These are phyloP conservation scores for Lagria hirta DNA, from an alignment of 2,888 invertebrate species.

Conservation along the genomic window DNA sequence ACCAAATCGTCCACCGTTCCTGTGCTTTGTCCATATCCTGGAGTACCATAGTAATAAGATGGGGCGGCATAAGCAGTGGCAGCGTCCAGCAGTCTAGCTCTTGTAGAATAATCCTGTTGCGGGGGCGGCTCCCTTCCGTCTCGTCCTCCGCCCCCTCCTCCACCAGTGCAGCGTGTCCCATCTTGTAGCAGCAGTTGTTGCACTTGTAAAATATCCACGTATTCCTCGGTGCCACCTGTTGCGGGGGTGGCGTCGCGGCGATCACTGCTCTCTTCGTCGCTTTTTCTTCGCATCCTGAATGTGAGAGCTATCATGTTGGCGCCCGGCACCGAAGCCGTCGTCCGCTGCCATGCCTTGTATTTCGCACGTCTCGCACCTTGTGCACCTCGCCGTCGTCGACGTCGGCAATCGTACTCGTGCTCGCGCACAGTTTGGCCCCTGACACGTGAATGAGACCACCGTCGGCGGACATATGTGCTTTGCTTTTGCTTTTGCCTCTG, in stretches of 20 bases:
- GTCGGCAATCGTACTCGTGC: conserved; percentile 39
- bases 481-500: too few relatives aligned
- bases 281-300: conserved; percentile 78
- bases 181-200: conserved; percentile 73
- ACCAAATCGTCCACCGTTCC: conserved; percentile 74
- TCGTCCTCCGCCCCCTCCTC: conserved; percentile 35
- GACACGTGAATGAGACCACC: conserved; percentile 36
- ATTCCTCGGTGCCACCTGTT: conserved; percentile 60
- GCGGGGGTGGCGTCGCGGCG: conserved; percentile 35
- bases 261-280: conserved; percentile 54
- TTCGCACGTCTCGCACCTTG: too few relatives aligned
- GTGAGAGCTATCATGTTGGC: conserved; percentile 61
- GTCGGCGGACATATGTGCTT: conserved; percentile 21
- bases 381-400: conserved; percentile 55
- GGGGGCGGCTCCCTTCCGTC: conserved; percentile 29
- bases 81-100: conserved; percentile 46
- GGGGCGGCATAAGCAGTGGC: conserved; percentile 44
- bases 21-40: conserved; percentile 35
- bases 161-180: too few relatives aligned
- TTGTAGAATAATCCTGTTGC: conserved; percentile 21
- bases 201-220: conserved; percentile 82
- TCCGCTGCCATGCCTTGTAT: conserved; percentile 55
- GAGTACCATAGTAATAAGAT: conserved; percentile 38
- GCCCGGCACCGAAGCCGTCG: conserved; percentile 61
- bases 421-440: conserved; percentile 45